A percentile compares a stretch with the other conserved stretches of the same genome.
Evolutionary conservation across 2,888 invertebrate genomes (phyloP).

Genomic region (Synanthedon andrenaeformis): DNA sequence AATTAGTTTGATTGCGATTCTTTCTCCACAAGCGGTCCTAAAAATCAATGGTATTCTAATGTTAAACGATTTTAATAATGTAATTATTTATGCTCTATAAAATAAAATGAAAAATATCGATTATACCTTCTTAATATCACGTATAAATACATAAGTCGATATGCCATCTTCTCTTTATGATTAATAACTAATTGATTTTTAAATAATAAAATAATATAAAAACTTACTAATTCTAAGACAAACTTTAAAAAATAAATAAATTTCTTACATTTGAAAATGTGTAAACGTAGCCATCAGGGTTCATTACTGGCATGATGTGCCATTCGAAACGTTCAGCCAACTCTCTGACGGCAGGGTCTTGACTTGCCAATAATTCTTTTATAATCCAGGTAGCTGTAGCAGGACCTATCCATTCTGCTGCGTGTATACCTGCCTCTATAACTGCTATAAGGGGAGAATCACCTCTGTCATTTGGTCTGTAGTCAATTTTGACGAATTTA

Average conservation of each 20-base stretch:
- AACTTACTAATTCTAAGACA: no score
- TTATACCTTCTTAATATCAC: no score
- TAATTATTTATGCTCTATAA: background rate
- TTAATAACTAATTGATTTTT: background rate
- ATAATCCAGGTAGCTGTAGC: slow-evolving; percentile 77
- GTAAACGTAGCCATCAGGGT: slow-evolving; percentile 81
- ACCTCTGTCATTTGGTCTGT: slow-evolving; percentile 20
- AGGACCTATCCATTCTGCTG: slow-evolving; percentile 81
- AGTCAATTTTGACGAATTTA: slow-evolving; percentile 59
- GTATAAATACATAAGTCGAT: background rate
- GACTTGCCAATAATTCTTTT: slow-evolving; percentile 74
- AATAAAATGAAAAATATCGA: no score
- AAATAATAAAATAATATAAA: no score
- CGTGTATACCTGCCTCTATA: slow-evolving; percentile 75
- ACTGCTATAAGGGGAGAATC: slow-evolving; percentile 58
- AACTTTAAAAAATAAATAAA: background rate
- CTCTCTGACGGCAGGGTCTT: slow-evolving; percentile 54
- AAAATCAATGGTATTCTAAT: slow-evolving; percentile 33
- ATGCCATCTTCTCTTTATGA: no score
- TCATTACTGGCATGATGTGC: slow-evolving; percentile 80
- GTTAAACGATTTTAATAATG: background rate
- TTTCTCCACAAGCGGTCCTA: slow-evolving; percentile 78
- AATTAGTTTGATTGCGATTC: slow-evolving; percentile 42
- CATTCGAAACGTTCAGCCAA: slow-evolving; percentile 77
- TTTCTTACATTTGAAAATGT: slow-evolving; percentile 70